A percentile compares a stretch with the other conserved stretches of the same genome.
phyloP scores from a whole-genome alignment of 2,113 vertebrate species.

The Engraulis encrasicolus region DNA sequence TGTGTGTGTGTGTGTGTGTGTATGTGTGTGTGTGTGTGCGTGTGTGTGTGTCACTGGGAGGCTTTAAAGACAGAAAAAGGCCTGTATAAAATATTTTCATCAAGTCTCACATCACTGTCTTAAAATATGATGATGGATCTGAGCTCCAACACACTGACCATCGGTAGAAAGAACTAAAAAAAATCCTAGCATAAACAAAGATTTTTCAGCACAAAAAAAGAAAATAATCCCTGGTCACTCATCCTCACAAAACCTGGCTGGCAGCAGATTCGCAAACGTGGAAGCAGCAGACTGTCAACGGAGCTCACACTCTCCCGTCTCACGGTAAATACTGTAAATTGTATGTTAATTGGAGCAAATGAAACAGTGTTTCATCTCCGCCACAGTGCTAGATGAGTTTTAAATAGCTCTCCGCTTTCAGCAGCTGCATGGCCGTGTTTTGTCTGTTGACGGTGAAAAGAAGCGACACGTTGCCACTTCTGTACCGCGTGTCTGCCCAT shows the following conservation, averaged over 20 bases:
- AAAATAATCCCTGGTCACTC: no score
- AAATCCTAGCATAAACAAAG: neutral
- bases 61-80: no score
- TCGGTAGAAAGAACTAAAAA: no score
- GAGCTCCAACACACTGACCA: no score
- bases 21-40: no score
- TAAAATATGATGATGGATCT: no score
- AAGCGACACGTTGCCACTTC: neutral
- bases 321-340: neutral
- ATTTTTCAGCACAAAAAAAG: neutral
- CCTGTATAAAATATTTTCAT: no score
- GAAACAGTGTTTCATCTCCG: no score
- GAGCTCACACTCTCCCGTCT: neutral
- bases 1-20: no score
- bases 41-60: no score
- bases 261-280: neutral
- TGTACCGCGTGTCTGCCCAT: neutral
- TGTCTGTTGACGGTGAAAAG: neutral
- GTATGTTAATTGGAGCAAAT: neutral
- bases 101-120: no score
- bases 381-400: neutral
- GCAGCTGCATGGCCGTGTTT: neutral
- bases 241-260: neutral
- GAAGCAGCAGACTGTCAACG: neutral
- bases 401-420: constrained; percentile 9